Evolutionary conservation across 2,113 vertebrate species (phyloP).

Genomic region (Sterrhoptilus dennistouni): DNA sequence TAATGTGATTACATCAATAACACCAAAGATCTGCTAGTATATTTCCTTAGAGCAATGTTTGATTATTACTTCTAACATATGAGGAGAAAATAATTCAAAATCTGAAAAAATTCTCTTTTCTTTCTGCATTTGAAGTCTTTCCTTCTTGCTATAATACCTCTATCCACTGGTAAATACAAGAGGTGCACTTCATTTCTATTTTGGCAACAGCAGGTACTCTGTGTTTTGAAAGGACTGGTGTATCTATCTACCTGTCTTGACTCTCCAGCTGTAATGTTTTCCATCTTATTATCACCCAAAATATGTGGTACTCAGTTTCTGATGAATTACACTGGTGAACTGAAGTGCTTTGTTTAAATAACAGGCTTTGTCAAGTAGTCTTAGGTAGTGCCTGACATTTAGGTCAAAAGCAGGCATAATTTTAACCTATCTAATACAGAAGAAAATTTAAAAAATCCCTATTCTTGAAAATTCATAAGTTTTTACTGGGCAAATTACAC

Average conservation of each 20-base stretch:
- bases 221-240: background rate
- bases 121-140: background rate
- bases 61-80: background rate
- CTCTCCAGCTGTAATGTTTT: background rate
- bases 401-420: background rate
- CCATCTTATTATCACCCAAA: background rate
- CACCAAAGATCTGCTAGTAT: background rate
- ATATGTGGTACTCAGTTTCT: background rate
- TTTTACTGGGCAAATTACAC: background rate
- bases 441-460: background rate
- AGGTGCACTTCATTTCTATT: background rate
- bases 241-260: background rate
- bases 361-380: background rate
- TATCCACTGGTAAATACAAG: background rate
- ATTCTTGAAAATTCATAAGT: background rate
- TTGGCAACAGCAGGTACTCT: background rate
- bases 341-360: background rate
- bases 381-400: constrained; percentile 15
- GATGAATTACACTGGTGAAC: background rate
- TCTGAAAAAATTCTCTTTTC: background rate
- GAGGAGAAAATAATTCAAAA: background rate
- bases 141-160: background rate
- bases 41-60: background rate
- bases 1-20: background rate
- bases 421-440: background rate